Base-by-base conservation (phyloP, 1,140 invertebrate genomes). In the Drosophila sucinea region DNA sequence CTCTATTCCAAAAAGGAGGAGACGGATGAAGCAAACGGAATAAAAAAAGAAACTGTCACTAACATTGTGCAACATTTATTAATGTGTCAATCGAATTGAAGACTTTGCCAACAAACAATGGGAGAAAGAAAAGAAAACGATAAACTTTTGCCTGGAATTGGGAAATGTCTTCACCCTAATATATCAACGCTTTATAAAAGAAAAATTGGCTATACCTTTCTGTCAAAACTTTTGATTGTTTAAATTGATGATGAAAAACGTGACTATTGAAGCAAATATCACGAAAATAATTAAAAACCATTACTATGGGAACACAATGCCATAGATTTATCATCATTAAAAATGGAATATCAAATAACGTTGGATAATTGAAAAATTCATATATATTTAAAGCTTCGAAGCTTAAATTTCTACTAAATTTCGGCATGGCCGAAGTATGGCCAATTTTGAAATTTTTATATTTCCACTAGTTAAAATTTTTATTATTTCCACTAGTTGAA, bases 71-170 rank as follows among this genome's bases (percentile, higher is more conserved):
- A 89, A 80, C 83, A 87, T 89, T 87, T 86, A 86, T 86, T 89
- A 86, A 89, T 86, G 79, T 86, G 84, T 86, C 83, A 86, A 89
- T 83, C 84, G 84, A 73, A 87, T 83, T 82, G 76, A 84, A 72
- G 73, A 67, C 66, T 60, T 70, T 54, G 32, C 56, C 33, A 61
- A 27, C 44, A 55, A 38, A 61, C 51, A 44, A 51, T 8, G 23
- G 44, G 44, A 10, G 44, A 51, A 25, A 51, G n/a, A 58, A 58
- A 57, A 35, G 56, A 33, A 60, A 44, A 61, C 40, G 35, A 41
- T 61, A 61, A 61, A 44, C 33, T 61, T 61, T 40, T 41, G 35
- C 17, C 4, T 3, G 4, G 25, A 35, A 58, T 58, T 35, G 33
- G 32, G 17, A 58, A 51, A 25, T 51, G 44, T 51, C 44, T 51